These are phyloP conservation scores for Galaxea fascicularis DNA, from an alignment of 92 coral and sea anemone genomes.

Conservation along the genomic window DNA sequence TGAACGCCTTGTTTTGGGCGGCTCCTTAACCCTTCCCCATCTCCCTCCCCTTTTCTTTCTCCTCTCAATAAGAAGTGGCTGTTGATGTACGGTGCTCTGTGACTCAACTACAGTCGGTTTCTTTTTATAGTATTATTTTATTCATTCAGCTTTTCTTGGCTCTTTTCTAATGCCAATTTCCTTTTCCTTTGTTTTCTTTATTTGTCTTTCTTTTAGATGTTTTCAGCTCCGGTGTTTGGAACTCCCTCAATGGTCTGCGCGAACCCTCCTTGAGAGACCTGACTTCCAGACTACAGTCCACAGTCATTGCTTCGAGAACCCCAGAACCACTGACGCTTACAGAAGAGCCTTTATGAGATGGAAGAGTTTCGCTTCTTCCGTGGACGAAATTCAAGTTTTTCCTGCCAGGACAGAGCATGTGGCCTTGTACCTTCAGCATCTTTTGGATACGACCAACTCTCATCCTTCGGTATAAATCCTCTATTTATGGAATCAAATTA, in stretches of 20 bases:
- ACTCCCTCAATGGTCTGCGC: neutral
- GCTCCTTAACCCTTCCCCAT: too few species aligned
- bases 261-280: slow-evolving; percentile 6
- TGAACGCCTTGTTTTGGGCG: too few species aligned
- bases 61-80: too few species aligned
- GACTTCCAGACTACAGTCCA: slow-evolving; percentile 35
- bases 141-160: too few species aligned
- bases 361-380: slow-evolving; percentile 10
- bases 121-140: too few species aligned
- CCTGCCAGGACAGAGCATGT: slow-evolving; percentile 7
- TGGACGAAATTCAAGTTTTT: slow-evolving; percentile 1
- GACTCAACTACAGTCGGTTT: too few species aligned
- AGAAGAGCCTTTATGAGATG: slow-evolving; percentile 53
- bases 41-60: too few species aligned
- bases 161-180: too few species aligned
- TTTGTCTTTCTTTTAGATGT: neutral
- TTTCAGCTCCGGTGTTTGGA: neutral
- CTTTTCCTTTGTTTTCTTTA: neutral
- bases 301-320: slow-evolving; percentile 47
- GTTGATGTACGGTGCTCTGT: too few species aligned
- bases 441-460: slow-evolving; percentile 38
- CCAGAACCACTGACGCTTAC: slow-evolving; percentile 50
- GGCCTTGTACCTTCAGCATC: slow-evolving; percentile 4
- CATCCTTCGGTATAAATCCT: slow-evolving; percentile 45
- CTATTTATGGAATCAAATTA: slow-evolving; percentile 60